Evolutionary conservation across 2,113 vertebrate genomes (phyloP), one percentile per base, ranked within the genome.

Genomic region (Corydoras sp.): DNA sequence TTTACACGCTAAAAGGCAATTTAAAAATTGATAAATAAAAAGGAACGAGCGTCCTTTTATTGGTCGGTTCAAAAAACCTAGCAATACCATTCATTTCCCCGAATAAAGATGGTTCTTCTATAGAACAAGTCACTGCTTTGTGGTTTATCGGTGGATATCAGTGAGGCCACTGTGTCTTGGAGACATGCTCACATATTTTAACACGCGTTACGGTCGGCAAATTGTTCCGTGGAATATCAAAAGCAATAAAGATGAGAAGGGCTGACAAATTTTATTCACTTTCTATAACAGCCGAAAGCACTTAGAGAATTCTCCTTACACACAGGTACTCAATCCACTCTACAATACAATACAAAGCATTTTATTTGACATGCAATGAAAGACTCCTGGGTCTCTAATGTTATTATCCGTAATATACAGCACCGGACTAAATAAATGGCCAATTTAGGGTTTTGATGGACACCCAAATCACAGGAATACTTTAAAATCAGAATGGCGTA

Each of bases 371-470:
- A 29, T 56, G 32, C 11, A 68, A 54, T 62, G 24, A 55, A 73
- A 31, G 50, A 68, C 58, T 68, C 59, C 58, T 50, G 24, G 11
- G 49, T 13, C 58, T 74, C 65, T 56, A 62, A 74, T 68, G 65
- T 73, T 50, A 73, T 73, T 74, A 74, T 15, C 29, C 15, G 54
- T 68, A 68, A 62, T 56, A 24, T 74, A 58, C 68, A 68, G 35
- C 58, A 56, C 32, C 55, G 48, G 43, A 31, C 31, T 13, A 68
- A 56, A 55, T 62, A 62, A 68, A 32, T 29, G 56, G 18, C 13
- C 59, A 6, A 29, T 55, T n/a, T 43, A 43, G 4, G 35, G 35
- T 43, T 43, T 43, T 43, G 35, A 43, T 43, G 30, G 62, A 62
- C 24, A 30, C 64, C 9, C 58, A 43, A 61, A 62, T 31, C 65